These are phyloP conservation scores for Echinops telfairi DNA, from an alignment of 2,113 vertebrate genomes.

Conservation along the genomic window DNA sequence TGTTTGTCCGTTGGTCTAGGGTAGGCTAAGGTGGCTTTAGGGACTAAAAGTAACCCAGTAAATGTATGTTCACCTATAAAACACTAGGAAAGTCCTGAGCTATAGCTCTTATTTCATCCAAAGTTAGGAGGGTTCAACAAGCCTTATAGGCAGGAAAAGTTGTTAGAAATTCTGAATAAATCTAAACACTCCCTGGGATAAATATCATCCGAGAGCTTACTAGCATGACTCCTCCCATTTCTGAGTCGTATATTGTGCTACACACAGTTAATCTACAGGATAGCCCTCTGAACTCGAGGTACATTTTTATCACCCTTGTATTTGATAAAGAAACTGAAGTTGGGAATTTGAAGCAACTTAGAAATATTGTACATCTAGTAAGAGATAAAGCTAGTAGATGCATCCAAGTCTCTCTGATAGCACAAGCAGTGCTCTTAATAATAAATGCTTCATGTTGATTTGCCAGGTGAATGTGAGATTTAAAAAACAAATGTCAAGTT, in stretches of 20 bases:
- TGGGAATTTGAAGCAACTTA: no score
- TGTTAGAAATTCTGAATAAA: not conserved
- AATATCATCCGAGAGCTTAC: not conserved
- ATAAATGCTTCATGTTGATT: not conserved
- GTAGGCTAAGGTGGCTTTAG: not conserved
- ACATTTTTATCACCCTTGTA: no score
- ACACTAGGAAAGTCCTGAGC: not conserved
- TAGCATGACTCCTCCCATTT: not conserved
- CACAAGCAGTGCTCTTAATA: not conserved
- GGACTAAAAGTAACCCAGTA: not conserved
- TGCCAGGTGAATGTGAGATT: not conserved
- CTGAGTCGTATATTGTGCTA: no score
- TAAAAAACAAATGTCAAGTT: not conserved
- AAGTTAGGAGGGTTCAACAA: not conserved
- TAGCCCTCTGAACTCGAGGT: no score
- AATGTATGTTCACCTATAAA: not conserved
- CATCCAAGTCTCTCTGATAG: not conserved
- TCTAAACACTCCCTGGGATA: not conserved
- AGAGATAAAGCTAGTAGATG: not conserved
- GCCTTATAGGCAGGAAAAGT: no score
- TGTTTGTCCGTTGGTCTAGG: not conserved
- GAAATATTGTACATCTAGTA: no score
- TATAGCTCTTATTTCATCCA: not conserved
- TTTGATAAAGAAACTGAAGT: no score
- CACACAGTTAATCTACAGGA: no score